These are phyloP conservation scores for Pachydiplax longipennis DNA, from an alignment of 2,888 invertebrate genomes.

Conservation along the genomic window DNA sequence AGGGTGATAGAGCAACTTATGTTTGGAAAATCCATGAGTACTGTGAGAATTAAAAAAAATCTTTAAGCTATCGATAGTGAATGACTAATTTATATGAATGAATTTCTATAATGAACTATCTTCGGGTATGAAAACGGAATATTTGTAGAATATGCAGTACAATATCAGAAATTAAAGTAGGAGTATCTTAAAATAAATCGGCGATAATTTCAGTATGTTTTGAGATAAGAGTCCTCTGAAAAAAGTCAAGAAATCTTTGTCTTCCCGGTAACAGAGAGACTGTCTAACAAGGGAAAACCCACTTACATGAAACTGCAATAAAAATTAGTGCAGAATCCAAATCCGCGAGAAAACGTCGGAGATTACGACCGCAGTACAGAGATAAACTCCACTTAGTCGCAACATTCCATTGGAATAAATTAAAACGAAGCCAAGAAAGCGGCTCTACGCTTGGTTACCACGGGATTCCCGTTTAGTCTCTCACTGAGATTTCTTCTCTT, in stretches of 20 bases:
- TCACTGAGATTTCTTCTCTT: too few species aligned
- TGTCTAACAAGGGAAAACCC: not conserved
- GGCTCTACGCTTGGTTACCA: not conserved
- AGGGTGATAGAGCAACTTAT: too few species aligned
- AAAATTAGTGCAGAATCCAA: not conserved
- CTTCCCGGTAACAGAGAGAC: not conserved
- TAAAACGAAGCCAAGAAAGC: not conserved
- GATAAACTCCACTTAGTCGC: not conserved
- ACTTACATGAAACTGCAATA: not conserved
- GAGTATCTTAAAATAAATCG: not conserved
- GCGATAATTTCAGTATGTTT: too few species aligned
- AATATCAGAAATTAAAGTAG: not conserved
- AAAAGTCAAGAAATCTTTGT: not conserved
- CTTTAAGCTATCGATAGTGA: too few species aligned
- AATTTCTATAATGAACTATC: too few species aligned
- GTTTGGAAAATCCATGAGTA: too few species aligned
- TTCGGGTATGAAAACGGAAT: too few species aligned
- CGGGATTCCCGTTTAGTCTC: too few species aligned
- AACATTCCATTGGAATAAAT: not conserved
- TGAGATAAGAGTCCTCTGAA: not conserved
- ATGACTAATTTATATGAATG: too few species aligned
- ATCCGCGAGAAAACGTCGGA: not conserved
- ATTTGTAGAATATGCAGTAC: not conserved
- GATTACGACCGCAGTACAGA: not conserved
- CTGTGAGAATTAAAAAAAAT: too few species aligned